phyloP scores from a whole-genome alignment of 2,113 vertebrate species.

The Dipodomys spectabilis region DNA sequence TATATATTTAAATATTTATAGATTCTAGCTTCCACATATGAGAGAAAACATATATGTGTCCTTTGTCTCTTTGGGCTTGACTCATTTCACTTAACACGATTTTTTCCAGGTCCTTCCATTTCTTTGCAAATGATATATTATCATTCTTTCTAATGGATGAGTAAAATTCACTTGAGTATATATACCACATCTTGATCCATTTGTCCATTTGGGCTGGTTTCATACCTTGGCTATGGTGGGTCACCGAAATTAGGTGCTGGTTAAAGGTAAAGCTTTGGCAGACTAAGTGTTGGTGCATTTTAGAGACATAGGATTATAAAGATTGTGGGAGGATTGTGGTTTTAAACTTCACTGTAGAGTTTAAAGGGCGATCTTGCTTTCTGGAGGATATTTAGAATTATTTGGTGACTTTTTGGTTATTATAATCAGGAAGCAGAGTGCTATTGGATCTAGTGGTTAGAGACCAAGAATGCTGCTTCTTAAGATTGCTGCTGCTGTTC shows the following conservation, averaged over 20 bases:
- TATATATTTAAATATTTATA: no score
- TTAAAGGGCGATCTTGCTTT: slow-evolving; percentile 39
- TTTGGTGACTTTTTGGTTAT: slow-evolving; percentile 28
- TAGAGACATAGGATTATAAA: slow-evolving; percentile 36
- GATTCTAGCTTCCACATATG: no score
- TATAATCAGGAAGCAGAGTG: neutral
- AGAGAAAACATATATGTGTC: no score
- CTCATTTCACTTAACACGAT: no score
- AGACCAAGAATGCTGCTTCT: neutral
- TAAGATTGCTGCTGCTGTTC: neutral
- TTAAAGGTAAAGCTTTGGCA: slow-evolving; percentile 45
- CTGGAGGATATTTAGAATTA: slow-evolving; percentile 25
- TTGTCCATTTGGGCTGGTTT: no score
- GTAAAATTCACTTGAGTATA: no score
- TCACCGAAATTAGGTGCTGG: slow-evolving; percentile 2
- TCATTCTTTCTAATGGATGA: no score
- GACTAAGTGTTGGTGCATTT: neutral
- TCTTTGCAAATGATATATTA: no score
- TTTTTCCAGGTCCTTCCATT: no score
- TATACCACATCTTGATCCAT: no score
- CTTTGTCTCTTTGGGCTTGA: no score
- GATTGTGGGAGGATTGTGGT: slow-evolving; percentile 22
- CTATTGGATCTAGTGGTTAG: neutral
- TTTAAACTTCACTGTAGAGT: slow-evolving; percentile 7
- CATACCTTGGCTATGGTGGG: neutral